Evolutionary conservation across 2,113 vertebrate genomes (phyloP), one percentile per base, ranked within the genome.

Genomic region (Eretmochelys imbricata): DNA sequence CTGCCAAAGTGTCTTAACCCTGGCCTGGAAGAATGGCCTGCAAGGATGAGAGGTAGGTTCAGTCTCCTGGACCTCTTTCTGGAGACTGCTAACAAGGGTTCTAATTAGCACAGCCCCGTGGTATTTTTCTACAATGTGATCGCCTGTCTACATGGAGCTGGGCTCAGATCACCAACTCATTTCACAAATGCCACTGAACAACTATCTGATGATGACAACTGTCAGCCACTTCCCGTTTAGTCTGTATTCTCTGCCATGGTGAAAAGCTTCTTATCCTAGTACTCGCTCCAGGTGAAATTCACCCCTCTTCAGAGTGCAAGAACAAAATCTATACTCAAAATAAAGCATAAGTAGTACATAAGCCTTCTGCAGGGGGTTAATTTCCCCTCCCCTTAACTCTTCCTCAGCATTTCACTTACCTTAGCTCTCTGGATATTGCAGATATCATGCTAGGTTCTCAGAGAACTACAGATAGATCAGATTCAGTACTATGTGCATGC

Each of bases 401-500:
- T 24, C 80, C 59, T 10, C 11, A 79, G 42, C 51, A 5, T n/a
- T 84, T 27, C 42, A 4, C 8, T 29, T 69, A 76, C 88, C 46
- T 57, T 87, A 0, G 0, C 24, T 80, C 54, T 80, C 57, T n/a
- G 0, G 1, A 35, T 42, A 51, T 5, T 0, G 1, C 10, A 54
- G 54, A 1, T 91, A 19, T 80, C 10, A 0, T 0, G 1, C 27
- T 27, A 55, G 50, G 22, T 75, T 24, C 31, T 85, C 25, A 80
- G 62, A 19, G 53, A 54, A 0, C 14, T 9, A 51, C 14, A 2
- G 75, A 35, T 81, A 53, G 2, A 2, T 0, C 57, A 20, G 81
- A n/a, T 20, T 0, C 0, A 0, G 0, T 54, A 31, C 79, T 0
- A 0, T 31, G 22, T 12, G n/a, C 0, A 0, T 0, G 0, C 0